Base-by-base conservation (phyloP, 2,113 vertebrate species). In the Oryctolagus cuniculus region DNA sequence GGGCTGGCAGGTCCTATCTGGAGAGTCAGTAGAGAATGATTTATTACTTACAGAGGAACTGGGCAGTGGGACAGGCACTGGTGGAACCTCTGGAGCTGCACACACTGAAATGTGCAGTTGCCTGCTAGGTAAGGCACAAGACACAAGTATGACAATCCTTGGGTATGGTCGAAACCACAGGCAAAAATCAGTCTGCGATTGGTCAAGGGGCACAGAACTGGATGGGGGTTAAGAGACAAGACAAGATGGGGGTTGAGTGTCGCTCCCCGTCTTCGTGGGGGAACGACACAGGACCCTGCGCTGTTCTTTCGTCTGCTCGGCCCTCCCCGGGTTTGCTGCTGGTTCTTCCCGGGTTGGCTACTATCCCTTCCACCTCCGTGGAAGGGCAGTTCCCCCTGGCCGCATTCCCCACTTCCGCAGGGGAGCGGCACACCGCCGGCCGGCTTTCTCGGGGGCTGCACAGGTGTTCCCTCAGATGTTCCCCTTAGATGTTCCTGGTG, bases 31-130 rank as follows among this genome's bases (percentile, higher is more conserved):
- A 49, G 31, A 92, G 64, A 31, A 53, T 66, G 63, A 10, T 58
- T 78, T 97, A 95, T 96, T 81, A 90, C 63, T 91, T 77, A 79
- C 10, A 79, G 63, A 90, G 81, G 27, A 90, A 74, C 69, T 82
- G 93, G 89, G 78, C 89, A 91, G 29, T 81, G 72, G 58, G 53
- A 87, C 36, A 80, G 85, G 21, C 80, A 51, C 63, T 55, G 15
- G 55, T 93, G 78, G 90, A 97, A 79, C 10, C 63, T 7, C 27
- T 88, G 73, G 81, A 93, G 51, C 1, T 13, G 15, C 25, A 93
- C 77, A 34, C 63, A 92, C 88, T 90, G 94, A 90, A 97, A 94
- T 79, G 75, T 53, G 78, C 96, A 93, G 90, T 73, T 85, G 55
- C 69, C 55, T 88, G 36, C 55, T 88, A 81, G 81, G 55, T 64